Evolutionary conservation across 2,888 invertebrate genomes (phyloP), one percentile per base, ranked within the genome.

Genomic region (Teleogryllus oceanicus): DNA sequence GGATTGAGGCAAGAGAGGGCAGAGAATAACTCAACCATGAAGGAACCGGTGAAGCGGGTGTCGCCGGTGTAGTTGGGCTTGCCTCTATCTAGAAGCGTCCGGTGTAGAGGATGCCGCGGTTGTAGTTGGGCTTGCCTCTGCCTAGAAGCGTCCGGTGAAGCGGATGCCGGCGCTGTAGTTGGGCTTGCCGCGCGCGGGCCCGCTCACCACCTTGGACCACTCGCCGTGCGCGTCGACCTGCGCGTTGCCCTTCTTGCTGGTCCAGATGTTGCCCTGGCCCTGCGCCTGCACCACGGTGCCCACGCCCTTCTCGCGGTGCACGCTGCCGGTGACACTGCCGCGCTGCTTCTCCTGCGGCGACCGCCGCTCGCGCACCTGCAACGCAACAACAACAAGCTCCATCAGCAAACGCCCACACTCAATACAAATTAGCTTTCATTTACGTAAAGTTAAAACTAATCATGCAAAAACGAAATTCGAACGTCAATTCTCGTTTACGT

Each of bases 171-270:
- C 78, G 74, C n/a, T 74, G 78, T 78, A 74, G 37, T 51, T 62
- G 74, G 62, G 74, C 74, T 78, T 51, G 11, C 78, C 78, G 24
- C 74, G 78, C 37, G 51, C 62, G 5, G 78, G 78, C 2, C 80
- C 79, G 37, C 75, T 74, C 50, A 78, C 76, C n/a, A 77, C 78
- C 51, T 78, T 78, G 5, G 75, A 51, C 37, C 79, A 80, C 11
- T 77, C 76, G 2, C 80, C 80, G 20, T 80, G 80, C 1, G 79
- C 77, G 74, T 80, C 80, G 37, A 80, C 77, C 1, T 75, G 62
- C 2, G 76, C 78, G 50, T 79, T 80, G 24, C 80, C 79, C 50
- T 79, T 76, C 24, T 49, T 50, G 16, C 79, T 75, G 74, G 74
- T 75, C 79, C 79, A 80, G 5, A 80, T 77, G 50, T 80, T 80